A percentile compares a stretch with the other conserved stretches of the same genome.
These are phyloP conservation scores for Camponotus floridanus DNA, from an alignment of 1,140 invertebrate species.

Conservation along the genomic window DNA sequence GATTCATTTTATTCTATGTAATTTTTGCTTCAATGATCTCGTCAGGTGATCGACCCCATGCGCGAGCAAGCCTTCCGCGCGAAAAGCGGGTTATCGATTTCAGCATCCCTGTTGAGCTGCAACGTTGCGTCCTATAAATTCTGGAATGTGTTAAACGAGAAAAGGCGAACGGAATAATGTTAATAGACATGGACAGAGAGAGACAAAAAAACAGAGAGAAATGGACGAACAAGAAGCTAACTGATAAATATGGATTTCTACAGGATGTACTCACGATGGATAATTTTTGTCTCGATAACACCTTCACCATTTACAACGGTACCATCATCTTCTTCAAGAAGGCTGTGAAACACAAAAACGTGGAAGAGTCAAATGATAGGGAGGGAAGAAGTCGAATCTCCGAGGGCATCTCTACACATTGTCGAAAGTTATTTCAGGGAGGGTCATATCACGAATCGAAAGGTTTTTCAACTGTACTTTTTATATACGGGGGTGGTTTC, in stretches of 20 bases:
- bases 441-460: constrained; percentile 17
- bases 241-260: constrained; percentile 58
- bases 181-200: constrained; percentile 50
- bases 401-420: constrained; percentile 24
- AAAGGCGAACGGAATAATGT: constrained; percentile 76
- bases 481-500: constrained; percentile 37
- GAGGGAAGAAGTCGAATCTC: background rate
- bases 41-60: constrained; percentile 54
- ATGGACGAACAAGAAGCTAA: constrained; percentile 40
- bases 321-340: constrained; percentile 92
- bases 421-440: constrained; percentile 13
- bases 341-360: constrained; percentile 88
- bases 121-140: constrained; percentile 80
- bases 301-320: constrained; percentile 82
- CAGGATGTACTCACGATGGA: constrained; percentile 84
- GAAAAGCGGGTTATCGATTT: constrained; percentile 83
- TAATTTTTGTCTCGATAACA: constrained; percentile 70
- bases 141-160: constrained; percentile 61
- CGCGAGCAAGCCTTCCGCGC: constrained; percentile 69
- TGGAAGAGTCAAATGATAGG: constrained; percentile 67
- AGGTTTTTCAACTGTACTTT: constrained; percentile 2
- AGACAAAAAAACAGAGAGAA: constrained; percentile 58
- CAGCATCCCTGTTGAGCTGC: constrained; percentile 81
- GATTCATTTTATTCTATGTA: constrained; percentile 15
- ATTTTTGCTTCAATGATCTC: constrained; percentile 34